Evolutionary conservation across 2,797 vertebrate genomes (phyloP), one percentile per base, ranked within the genome.

Genomic region (Gephyroberyx darwinii): DNA sequence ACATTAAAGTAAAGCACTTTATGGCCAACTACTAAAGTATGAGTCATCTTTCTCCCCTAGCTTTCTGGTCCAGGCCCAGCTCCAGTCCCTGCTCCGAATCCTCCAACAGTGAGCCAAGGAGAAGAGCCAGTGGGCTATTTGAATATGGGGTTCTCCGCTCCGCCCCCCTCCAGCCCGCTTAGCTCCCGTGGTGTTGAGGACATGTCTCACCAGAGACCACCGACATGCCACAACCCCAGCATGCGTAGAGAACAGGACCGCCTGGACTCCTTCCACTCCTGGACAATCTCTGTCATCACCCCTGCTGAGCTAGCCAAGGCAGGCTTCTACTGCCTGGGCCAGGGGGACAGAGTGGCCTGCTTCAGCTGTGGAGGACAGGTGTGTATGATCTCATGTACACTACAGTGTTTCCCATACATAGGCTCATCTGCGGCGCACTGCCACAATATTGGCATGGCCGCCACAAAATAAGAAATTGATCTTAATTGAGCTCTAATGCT

Each of bases 231-330:
- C 88, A 96, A 94, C 84, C 94, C 93, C 20, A 89, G 89, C 69
- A 98, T 98, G 97, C 94, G 94, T 50, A 92, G 95, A 2, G 97
- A 99, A 84, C 96, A 98, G 83, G 96, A 95, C n/a, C 96, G 97
- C 26, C 90, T 98, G 19, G 90, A 91, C 64, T 96, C 95, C 52
- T 99, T 96, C 77, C 93, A 93, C 5, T 80, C 89, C 0, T 99
- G 98, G 97, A 93, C 94, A 0, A 81, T 97, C 50, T 91, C 94
- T 0, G 96, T 95, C 78, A 91, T 99, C 69, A 95, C 95, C 0
- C 95, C 97, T 0, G 66, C 91, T 2, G 96, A 98, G 67, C 92
- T 99, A 26, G 96, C 96, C 61, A 98, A 95, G 88, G 97, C 98
- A 4, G 98, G 97, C 16, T 98, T 99, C 89, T 99, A 98, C 84